These are phyloP conservation scores for Montipora cactus DNA, from an alignment of 64 coral and sea anemone genomes.

Conservation along the genomic window DNA sequence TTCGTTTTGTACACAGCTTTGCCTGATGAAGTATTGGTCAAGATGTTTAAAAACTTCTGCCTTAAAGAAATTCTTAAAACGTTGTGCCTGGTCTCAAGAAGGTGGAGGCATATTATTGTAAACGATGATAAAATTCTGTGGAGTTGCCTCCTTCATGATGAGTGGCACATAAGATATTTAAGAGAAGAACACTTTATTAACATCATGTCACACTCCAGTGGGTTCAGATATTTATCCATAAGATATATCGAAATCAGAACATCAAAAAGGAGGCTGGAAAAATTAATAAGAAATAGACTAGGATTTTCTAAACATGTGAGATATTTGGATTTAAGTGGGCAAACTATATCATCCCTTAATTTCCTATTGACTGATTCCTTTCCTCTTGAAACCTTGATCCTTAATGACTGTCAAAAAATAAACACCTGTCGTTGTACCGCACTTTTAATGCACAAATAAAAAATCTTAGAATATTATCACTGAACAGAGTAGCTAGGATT, in stretches of 20 bases:
- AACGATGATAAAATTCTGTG: slow-evolving; percentile 49
- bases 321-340: slow-evolving; percentile 69
- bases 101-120: slow-evolving; percentile 62
- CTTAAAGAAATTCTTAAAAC: slow-evolving; percentile 68
- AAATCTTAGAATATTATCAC: slow-evolving; percentile 67
- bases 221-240: slow-evolving; percentile 70
- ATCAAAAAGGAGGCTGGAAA: slow-evolving; percentile 57
- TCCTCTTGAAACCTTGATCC: slow-evolving; percentile 71
- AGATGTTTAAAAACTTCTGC: slow-evolving; percentile 71
- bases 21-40: slow-evolving; percentile 70
- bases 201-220: slow-evolving; percentile 63
- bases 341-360: slow-evolving; percentile 66
- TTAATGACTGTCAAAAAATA: slow-evolving; percentile 68
- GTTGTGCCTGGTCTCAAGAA: slow-evolving; percentile 59
- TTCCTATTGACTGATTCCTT: slow-evolving; percentile 53
- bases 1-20: slow-evolving; percentile 76
- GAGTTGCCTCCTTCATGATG: slow-evolving; percentile 69
- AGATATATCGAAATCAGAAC: slow-evolving; percentile 67
- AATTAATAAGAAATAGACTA: slow-evolving; percentile 55
- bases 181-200: slow-evolving; percentile 52
- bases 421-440: slow-evolving; percentile 48
- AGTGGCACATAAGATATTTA: slow-evolving; percentile 63
- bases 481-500: slow-evolving; percentile 52
- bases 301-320: slow-evolving; percentile 71
- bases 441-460: slow-evolving; percentile 53